Evolutionary conservation across 2,888 invertebrate genomes (phyloP), one percentile per base, ranked within the genome.

Genomic region (Zhengitettix transpicula): DNA sequence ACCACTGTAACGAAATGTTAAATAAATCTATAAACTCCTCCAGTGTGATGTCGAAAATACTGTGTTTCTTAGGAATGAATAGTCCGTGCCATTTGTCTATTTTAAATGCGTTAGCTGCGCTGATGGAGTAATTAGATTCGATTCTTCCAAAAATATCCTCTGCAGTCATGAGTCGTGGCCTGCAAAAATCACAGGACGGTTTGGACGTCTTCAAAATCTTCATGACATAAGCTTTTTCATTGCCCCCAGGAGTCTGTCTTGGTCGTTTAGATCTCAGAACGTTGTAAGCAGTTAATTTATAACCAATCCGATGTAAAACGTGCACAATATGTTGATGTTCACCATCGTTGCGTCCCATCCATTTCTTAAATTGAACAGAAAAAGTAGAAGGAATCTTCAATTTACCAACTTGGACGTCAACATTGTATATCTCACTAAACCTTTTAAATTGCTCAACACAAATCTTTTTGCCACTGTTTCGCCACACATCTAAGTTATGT

Each of bases 21-120:
- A 73, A 71, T 28, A 73, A 59, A 61, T 73, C 74, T 28, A 69
- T 52, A 44, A 72, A 68, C 57, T 70, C 67, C 53, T 67, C 67
- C 40, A 66, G 63, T 1, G 65, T 68, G 67, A 75, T 69, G 55
- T 71, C 66, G 9, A 73, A 62, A 1, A 73, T 72, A 62, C 73
- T 69, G 62, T 75, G 75, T 7, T 66, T 65, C 57, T 69, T 68
- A 1, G 71, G 66, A 40, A 73, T 67, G 58, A 75, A 68, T 28
- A 75, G 64, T 1, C 71, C 71, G 65, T 75, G 74, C 68, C 72
- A 73, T 51, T 69, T 68, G 56, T 73, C 73, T 42, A 74, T 64
- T 64, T 75, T 75, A 62, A 75, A 75, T 0, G 73, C 69, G 65
- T 75, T 75, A 12, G 74, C 70, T 12, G 72, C 72, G 54, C 72